These are phyloP conservation scores for Alethe castanea DNA, from an alignment of 2,113 vertebrate species.

Conservation along the genomic window DNA sequence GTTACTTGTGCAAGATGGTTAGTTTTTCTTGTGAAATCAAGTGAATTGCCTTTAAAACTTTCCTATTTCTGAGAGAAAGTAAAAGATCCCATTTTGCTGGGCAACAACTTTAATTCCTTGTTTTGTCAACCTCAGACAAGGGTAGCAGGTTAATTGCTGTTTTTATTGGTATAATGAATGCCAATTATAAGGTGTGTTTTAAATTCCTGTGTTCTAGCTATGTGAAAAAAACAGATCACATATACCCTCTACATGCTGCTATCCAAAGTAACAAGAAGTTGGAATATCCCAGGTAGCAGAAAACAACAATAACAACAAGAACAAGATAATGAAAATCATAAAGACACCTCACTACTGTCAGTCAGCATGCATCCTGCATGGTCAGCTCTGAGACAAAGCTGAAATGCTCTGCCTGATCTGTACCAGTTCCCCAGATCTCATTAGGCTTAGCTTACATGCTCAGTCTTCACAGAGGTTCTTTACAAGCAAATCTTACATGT, in stretches of 20 bases:
- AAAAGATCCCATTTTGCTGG: not conserved
- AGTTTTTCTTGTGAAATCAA: not conserved
- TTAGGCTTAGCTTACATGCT: not conserved
- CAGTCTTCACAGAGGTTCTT: not conserved
- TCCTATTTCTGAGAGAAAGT: not conserved
- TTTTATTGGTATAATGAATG: conserved; percentile 14
- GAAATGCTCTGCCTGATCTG: not conserved
- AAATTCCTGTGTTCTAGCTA: not conserved
- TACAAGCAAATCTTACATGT: fast-evolving
- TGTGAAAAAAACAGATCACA: not conserved
- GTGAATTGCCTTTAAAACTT: not conserved
- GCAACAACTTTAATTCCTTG: not conserved
- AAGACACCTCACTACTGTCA: not conserved
- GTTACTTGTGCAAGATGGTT: not conserved
- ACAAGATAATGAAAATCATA: not conserved
- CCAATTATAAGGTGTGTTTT: not conserved
- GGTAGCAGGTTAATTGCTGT: conserved; percentile 34
- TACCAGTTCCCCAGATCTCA: not conserved
- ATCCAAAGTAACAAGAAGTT: not conserved
- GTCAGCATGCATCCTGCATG: not conserved
- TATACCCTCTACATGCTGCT: not conserved
- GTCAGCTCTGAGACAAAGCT: not conserved
- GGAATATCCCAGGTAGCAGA: not conserved
- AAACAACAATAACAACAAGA: not conserved
- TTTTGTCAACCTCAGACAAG: conserved; percentile 21